Conservation (phyloP, 2,888 invertebrate genomes). For the Cecidostiba fungosa region DNA sequence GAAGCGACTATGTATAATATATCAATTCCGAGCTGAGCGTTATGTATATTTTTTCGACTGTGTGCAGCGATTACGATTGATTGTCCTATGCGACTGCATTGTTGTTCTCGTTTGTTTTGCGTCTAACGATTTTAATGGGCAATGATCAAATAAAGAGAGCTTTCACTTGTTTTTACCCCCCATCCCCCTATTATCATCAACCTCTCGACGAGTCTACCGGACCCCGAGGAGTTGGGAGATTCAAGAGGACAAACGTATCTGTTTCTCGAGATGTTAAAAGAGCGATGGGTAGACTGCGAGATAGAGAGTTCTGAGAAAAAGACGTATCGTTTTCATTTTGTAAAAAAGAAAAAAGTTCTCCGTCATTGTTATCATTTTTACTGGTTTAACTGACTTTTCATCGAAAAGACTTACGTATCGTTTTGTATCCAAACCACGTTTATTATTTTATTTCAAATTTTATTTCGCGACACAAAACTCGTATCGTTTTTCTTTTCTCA, state of each 20-base stretch:
- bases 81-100: conserved; percentile 18
- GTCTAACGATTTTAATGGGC: conserved; percentile 28
- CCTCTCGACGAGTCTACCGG: conserved; percentile 17
- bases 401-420: neutral
- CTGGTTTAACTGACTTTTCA: neutral
- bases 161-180: conserved; percentile 38
- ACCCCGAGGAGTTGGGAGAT: neutral
- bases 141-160: conserved; percentile 61
- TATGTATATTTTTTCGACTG: neutral
- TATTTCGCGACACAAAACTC: neutral
- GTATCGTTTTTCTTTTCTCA: conserved; percentile 13
- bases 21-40: conserved; percentile 29
- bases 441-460: neutral
- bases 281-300: neutral
- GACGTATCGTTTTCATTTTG: conserved; percentile 54
- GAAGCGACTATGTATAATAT: neutral
- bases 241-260: conserved; percentile 39
- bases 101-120: conserved; percentile 15
- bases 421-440: neutral
- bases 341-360: neutral
- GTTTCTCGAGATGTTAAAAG: neutral
- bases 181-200: conserved; percentile 14
- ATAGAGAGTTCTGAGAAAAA: conserved; percentile 50
- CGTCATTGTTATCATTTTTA: neutral
- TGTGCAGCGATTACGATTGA: conserved; percentile 12